Evolutionary conservation across 2,113 vertebrate genomes (phyloP).

Genomic region (Ceyx cyanopectus): DNA sequence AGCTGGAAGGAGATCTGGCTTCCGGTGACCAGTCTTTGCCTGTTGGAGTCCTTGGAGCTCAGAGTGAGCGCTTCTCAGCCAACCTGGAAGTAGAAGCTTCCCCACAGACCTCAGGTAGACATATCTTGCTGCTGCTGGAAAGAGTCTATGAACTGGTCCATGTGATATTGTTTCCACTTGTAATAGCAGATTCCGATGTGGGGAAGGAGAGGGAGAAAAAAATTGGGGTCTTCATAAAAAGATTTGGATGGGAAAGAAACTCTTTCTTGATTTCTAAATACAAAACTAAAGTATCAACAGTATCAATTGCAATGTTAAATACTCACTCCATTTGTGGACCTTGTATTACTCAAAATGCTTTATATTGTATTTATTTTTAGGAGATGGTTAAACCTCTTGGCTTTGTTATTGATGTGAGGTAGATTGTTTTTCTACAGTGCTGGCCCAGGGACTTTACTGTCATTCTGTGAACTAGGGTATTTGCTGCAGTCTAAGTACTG

Average conservation of each 20-base stretch:
- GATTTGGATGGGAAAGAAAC: neutral
- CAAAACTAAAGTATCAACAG: neutral
- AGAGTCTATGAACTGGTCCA: neutral
- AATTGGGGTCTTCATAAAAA: neutral
- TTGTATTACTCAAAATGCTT: neutral
- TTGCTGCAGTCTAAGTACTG: neutral
- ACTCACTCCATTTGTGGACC: neutral
- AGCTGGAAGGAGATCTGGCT: conserved; percentile 89
- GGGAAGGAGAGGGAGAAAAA: neutral
- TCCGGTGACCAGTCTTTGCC: conserved; percentile 93
- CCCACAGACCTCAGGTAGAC: conserved; percentile 89
- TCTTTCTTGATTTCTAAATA: neutral
- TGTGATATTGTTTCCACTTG: neutral
- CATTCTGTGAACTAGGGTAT: neutral
- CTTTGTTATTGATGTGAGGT: neutral
- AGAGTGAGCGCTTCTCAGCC: conserved; percentile 87
- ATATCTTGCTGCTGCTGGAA: neutral
- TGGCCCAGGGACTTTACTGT: neutral
- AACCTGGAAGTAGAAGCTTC: conserved; percentile 92
- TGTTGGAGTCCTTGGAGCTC: conserved; percentile 89
- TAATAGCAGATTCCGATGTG: neutral
- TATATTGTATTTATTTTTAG: neutral
- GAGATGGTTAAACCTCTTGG: neutral
- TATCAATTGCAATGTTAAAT: neutral
- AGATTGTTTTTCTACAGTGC: neutral